Base-by-base conservation (phyloP, 2,113 vertebrate species). In the Lontra canadensis region DNA sequence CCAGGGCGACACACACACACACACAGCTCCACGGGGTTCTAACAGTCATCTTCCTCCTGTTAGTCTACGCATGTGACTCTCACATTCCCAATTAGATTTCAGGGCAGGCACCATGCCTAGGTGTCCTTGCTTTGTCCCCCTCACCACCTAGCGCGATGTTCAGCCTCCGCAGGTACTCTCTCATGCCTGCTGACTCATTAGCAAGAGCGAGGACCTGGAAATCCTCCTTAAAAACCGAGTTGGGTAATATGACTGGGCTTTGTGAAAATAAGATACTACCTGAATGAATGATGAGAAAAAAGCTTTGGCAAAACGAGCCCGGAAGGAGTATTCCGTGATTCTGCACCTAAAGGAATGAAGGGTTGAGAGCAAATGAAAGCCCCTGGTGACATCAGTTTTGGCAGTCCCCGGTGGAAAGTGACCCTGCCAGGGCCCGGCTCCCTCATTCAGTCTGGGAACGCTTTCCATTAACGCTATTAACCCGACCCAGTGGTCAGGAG, bases 361-460 rank as follows among this genome's bases (percentile, higher is more conserved):
- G 20, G 25, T 34, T 92, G 49, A 67, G 71, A 95, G 44, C 69
- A 59, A 90, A 85, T 81, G 79, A 67, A 95, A 83, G 84, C 67
- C 59, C 71, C 67, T 4, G 3, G 81, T 98, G 98, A 97, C 94
- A 90, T 96, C 95, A 98, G 80, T 84, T 47, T 96, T 96, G 98
- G 97, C 97, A 95, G 94, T 55, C 39, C 87, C 74, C 12, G 15
- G 4, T 95, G 97, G 97, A 98, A 98, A 98, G 84, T 92, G 88
- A 71, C 90, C 81, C 81, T 86, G 92, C 84, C 95, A 95, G 92
- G 86, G 63, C 55, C 89, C 42, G 9, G 69, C 79, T 94, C 42
- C 17, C 80, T 88, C 44, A 2, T 86, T 97, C 90, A 18, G 9
- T 85, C 90, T 3, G 0, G 23, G 88, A 97, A 91, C 20, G 55